These are phyloP conservation scores for Apolygus lucorum DNA, from an alignment of 1,140 invertebrate species.

Conservation along the genomic window DNA sequence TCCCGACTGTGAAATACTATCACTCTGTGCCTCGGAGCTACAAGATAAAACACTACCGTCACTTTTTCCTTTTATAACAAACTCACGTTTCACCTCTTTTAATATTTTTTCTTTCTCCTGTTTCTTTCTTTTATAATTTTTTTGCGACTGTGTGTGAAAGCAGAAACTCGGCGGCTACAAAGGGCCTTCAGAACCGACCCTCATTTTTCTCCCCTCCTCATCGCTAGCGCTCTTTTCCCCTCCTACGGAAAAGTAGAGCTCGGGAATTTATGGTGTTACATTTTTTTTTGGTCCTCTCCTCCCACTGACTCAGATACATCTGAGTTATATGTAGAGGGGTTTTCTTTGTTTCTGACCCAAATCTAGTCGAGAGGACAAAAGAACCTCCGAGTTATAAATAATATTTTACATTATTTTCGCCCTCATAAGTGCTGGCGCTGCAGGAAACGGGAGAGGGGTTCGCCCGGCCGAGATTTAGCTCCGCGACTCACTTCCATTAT, in stretches of 20 bases:
- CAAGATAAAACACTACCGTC: too few relatives aligned
- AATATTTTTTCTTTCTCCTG: background rate
- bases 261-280: background rate
- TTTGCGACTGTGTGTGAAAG: background rate
- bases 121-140: background rate
- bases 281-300: background rate
- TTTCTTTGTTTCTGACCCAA: conserved; percentile 1
- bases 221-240: too few relatives aligned
- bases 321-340: background rate
- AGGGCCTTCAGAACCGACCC: background rate
- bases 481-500: background rate
- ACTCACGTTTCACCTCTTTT: background rate
- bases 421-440: background rate
- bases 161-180: background rate
- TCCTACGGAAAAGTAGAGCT: background rate
- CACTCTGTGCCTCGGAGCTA: too few relatives aligned
- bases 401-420: conserved; percentile 2
- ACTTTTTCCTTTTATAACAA: too few relatives aligned
- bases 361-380: background rate
- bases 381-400: background rate
- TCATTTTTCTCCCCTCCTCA: background rate
- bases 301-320: background rate
- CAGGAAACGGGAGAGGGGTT: background rate
- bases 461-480: background rate
- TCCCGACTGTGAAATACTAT: too few relatives aligned